Base-by-base conservation (phyloP, 2,797 vertebrate species). In the Adrianichthys oophorus region DNA sequence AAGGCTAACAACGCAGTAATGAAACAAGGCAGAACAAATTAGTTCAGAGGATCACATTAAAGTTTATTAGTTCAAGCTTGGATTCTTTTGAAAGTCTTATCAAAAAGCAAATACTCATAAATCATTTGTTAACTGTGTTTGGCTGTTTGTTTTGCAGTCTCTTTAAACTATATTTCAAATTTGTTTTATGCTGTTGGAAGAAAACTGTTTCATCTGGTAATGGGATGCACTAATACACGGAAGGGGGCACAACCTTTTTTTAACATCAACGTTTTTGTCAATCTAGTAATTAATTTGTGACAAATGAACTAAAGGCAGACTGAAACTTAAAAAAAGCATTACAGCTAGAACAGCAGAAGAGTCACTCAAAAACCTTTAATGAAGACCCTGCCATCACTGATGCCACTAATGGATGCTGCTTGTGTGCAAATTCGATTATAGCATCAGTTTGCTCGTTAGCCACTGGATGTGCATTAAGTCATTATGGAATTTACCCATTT, bases 401-500 rank as follows among this genome's bases (percentile, higher is more conserved):
- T 72, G 51, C 56, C 29, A 42, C 63, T 64, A 83, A 76, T 74
- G 68, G 62, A 74, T 74, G 53, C 32, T 78, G 64, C 78, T 72
- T 77, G 59, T 70, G 64, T 42, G 43, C 2, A 19, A 73, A 56
- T 80, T 62, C 62, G 37, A 68, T 84, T 85, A 89, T 73, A 72
- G 47, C 37, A 12, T 62, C 48, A 67, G 63, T 65, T 68, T 67
- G 32, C 17, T 55, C 54, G 54, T 43, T 65, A 62, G 56, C 62
- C 59, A 62, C 78, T 57, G 65, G 62, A 62, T 59, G 50, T 70
- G 72, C 68, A 79, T 83, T 82, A 70, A 83, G 81, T 80, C 61
- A 67, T 79, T 71, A 72, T 62, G 78, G 4, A 55, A 81, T 85
- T 73, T 62, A 80, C 82, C 61, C 55, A 61, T 45, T 70, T 75